A percentile compares a stretch with the other conserved stretches of the same genome.
These are phyloP conservation scores for Pseudococcus jackbeardsleyi DNA, from an alignment of 2,888 invertebrate species.

Conservation along the genomic window DNA sequence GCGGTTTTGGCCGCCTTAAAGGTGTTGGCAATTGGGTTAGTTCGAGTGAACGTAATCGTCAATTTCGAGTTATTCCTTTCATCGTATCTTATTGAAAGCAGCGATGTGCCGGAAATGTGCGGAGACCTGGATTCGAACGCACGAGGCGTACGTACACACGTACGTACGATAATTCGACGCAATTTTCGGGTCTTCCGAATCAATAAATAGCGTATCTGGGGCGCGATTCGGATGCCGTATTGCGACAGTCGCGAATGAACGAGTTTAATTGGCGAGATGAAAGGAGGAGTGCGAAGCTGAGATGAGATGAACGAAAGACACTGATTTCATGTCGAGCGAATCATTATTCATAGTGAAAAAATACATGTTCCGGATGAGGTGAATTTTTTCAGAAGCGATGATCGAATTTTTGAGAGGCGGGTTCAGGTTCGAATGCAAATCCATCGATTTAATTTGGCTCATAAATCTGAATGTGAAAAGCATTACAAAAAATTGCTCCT, in stretches of 20 bases:
- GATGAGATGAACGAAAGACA: no score
- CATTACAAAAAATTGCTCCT: no score
- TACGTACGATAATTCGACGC: not conserved
- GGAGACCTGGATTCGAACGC: not conserved
- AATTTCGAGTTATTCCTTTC: not conserved
- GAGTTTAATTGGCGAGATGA: not conserved
- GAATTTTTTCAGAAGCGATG: no score
- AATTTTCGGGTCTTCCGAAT: not conserved
- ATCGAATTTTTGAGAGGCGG: no score
- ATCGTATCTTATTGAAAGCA: not conserved
- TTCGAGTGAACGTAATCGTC: not conserved
- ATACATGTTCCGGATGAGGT: no score
- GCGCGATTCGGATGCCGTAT: not conserved
- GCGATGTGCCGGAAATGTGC: not conserved
- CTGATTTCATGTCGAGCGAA: no score
- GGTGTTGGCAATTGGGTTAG: conserved; percentile 10
- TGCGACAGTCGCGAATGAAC: not conserved
- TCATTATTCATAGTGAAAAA: no score
- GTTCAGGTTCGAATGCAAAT: no score
- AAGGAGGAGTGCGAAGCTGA: not conserved
- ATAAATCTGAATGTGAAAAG: no score
- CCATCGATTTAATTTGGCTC: no score
- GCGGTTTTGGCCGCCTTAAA: not conserved
- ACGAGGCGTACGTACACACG: not conserved
- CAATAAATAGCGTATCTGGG: not conserved